phyloP scores from a whole-genome alignment of 2,797 vertebrate genomes.

The Tachyglossus aculeatus region DNA sequence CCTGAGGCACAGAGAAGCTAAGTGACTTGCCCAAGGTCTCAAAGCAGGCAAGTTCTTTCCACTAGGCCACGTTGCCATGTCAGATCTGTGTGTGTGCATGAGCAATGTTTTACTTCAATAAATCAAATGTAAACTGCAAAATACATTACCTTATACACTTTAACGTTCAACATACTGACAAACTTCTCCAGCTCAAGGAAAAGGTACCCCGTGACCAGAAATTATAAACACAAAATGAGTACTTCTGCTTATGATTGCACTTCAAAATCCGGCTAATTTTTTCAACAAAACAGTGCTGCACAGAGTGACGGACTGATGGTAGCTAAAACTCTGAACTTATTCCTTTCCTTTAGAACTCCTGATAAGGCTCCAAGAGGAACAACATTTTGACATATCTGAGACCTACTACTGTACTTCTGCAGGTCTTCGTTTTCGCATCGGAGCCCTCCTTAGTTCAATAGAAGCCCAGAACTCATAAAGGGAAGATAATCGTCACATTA shows the following conservation, averaged over 20 bases:
- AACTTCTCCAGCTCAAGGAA: constrained; percentile 6
- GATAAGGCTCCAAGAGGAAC: background rate
- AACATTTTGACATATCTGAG: background rate
- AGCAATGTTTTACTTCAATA: too few species aligned
- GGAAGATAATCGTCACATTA: background rate
- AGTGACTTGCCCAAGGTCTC: too few species aligned
- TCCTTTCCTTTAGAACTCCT: background rate
- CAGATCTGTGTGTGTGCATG: too few species aligned
- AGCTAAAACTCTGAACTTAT: too few species aligned
- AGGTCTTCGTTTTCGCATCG: too few species aligned
- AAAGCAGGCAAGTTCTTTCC: too few species aligned
- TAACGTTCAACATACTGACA: background rate
- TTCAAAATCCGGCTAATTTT: background rate
- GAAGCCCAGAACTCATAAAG: background rate
- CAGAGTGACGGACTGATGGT: background rate
- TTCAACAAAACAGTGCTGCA: background rate
- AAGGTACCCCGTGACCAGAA: background rate
- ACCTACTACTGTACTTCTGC: fast-evolving
- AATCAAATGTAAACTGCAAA: too few species aligned
- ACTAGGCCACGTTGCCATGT: too few species aligned
- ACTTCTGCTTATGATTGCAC: background rate
- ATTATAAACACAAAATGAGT: background rate
- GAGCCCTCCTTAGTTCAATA: background rate
- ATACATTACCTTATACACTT: background rate
- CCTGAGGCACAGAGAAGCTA: too few species aligned